Evolutionary conservation across 2,113 vertebrate species (phyloP).

Genomic region (Actenoides lindsayi): DNA sequence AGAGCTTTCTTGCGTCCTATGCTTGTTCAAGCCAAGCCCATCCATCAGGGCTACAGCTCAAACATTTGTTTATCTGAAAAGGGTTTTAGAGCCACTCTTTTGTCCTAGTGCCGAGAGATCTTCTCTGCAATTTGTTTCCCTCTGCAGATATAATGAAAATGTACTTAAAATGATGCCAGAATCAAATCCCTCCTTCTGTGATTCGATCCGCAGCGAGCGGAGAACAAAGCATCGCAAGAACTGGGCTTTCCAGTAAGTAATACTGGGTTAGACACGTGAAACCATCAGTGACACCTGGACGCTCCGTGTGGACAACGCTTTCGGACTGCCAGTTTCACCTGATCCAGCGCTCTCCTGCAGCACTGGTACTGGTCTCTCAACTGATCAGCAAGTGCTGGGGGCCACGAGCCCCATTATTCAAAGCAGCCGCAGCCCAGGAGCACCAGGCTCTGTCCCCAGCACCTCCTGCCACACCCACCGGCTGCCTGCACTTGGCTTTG

Average conservation of each 20-base stretch:
- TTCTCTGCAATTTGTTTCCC: slow-evolving; percentile 24
- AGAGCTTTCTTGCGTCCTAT: background rate
- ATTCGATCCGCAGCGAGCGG: background rate
- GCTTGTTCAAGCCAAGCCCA: background rate
- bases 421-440: rapidly evolving
- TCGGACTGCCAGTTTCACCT: background rate
- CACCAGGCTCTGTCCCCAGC: background rate
- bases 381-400: rapidly evolving
- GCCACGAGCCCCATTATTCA: background rate
- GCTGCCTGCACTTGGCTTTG: background rate
- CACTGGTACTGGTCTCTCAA: background rate
- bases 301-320: background rate
- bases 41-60: background rate
- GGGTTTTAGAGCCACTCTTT: background rate
- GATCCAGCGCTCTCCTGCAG: background rate
- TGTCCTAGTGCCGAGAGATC: background rate
- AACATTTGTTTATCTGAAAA: background rate
- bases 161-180: background rate
- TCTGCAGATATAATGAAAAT: background rate
- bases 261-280: background rate
- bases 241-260: background rate
- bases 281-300: background rate
- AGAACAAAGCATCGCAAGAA: background rate
- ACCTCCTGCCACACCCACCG: background rate
- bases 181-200: background rate